Evolutionary conservation across 2,888 invertebrate genomes (phyloP).

Genomic region (Penaeus monodon): DNA sequence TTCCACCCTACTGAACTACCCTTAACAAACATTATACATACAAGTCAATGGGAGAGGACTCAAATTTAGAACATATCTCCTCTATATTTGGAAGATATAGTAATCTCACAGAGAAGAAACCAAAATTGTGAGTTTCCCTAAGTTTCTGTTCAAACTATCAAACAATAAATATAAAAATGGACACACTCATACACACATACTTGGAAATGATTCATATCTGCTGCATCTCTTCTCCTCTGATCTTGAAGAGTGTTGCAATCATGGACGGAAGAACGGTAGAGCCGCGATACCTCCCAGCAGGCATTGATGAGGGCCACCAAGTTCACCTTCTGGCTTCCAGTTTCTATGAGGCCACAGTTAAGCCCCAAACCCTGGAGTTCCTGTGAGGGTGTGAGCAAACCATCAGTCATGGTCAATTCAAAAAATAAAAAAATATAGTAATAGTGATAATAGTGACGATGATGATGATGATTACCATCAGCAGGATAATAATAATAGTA

Average conservation of each 20-base stretch:
- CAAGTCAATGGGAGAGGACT: too few relatives aligned
- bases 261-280: slow-evolving; percentile 53
- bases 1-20: too few relatives aligned
- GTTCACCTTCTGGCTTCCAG: slow-evolving; percentile 48
- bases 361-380: slow-evolving; percentile 58
- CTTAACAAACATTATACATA: too few relatives aligned
- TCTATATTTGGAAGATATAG: too few relatives aligned
- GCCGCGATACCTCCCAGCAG: slow-evolving; percentile 62
- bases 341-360: slow-evolving; percentile 44
- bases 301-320: slow-evolving; percentile 57
- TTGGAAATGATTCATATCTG: slow-evolving; percentile 58
- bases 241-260: slow-evolving; percentile 58
- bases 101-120: too few relatives aligned
- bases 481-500: not conserved
- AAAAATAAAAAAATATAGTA: not conserved
- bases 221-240: slow-evolving; percentile 54
- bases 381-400: slow-evolving; percentile 18
- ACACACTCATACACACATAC: not conserved
- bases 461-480: not conserved
- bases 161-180: not conserved
- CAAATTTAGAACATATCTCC: too few relatives aligned
- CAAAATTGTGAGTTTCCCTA: too few relatives aligned
- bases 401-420: too few relatives aligned
- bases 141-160: too few relatives aligned
- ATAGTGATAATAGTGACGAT: not conserved